Evolutionary conservation across 2,888 invertebrate species (phyloP), one percentile per base, ranked within the genome.

Genomic region (Piscicola geometra): DNA sequence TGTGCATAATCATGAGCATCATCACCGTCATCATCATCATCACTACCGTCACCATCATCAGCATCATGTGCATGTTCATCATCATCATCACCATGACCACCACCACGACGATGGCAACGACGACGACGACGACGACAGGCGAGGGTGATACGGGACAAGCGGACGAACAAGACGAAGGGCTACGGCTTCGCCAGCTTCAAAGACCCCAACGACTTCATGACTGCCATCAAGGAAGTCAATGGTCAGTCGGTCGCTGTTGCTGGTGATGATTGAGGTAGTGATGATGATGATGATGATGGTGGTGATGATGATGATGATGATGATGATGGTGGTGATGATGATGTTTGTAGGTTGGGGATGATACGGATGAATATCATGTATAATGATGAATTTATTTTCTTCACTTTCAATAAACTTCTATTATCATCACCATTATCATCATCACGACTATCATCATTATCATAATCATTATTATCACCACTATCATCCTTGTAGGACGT

Each of bases 221-320:
- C 92, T 82, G 99, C 99, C 12, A 98, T 98, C 92, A 93, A 97
- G 83, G 99, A 99, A 88, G 95, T 99, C 93, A 98, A 99, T 86
- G 99, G 94, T 93, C 84, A 89, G 25, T 28, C 1, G 0, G n/a
- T n/a, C n/a, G 67, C 12, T 67, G 67, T 28, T 67, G 67, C 12
- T 67, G 33, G 28, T 33, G 32, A 12, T 33, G 35, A 67, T 67
- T 12, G 30, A 28, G 67, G 30, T 35, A 33, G 35, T 35, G 67
- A 67, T 35, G 67, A 67, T 67, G 67, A 67, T 67, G 67, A 67
- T 67, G 35, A 67, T 35, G 67, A 67, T 33, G 67, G 33, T 33
- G 67, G 28, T 67, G 35, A 67, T 35, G 67, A 67, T 67, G 67
- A 67, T 70, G 70, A 70, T 70, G 70, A 70, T 70, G 70, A 70